These are phyloP conservation scores for Sternarchorhynchus goeldii DNA, from an alignment of 2,797 vertebrate genomes.

Conservation along the genomic window DNA sequence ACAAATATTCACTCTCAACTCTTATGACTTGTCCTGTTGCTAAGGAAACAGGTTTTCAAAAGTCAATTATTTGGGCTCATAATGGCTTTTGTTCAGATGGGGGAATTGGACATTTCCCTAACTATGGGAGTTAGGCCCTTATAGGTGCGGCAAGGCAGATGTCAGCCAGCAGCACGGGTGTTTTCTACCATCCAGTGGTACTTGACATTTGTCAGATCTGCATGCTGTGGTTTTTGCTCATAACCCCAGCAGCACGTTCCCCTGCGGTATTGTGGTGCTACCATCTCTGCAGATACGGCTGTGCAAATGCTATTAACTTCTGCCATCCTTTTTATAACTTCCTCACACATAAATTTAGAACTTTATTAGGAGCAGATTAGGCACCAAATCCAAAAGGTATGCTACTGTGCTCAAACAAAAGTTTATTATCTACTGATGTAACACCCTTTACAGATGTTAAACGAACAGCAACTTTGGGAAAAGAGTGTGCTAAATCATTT, in stretches of 20 bases:
- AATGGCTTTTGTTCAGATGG: slow-evolving; percentile 76
- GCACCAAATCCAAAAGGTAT: slow-evolving; percentile 41
- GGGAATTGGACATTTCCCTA: slow-evolving; percentile 73
- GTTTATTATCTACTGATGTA: slow-evolving; percentile 18
- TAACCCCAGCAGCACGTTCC: slow-evolving; percentile 62
- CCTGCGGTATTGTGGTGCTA: slow-evolving; percentile 63
- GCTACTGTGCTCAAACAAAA: slow-evolving; percentile 13
- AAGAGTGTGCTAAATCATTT: slow-evolving; percentile 25
- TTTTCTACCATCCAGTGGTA: slow-evolving; percentile 68
- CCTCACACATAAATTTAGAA: slow-evolving; percentile 51
- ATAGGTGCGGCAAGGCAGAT: slow-evolving; percentile 68
- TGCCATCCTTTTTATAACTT: slow-evolving; percentile 57
- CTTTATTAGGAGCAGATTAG: slow-evolving; percentile 56
- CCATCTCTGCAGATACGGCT: slow-evolving; percentile 57
- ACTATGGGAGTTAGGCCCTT: slow-evolving; percentile 70
- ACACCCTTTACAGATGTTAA: slow-evolving; percentile 35
- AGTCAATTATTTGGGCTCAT: slow-evolving; percentile 83
- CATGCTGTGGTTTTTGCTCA: slow-evolving; percentile 64
- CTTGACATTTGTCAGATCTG: slow-evolving; percentile 81
- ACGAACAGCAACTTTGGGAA: slow-evolving; percentile 26
- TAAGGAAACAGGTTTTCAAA: slow-evolving; percentile 64
- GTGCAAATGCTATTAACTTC: slow-evolving; percentile 71
- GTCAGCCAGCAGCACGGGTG: slow-evolving; percentile 62
- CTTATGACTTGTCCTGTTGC: slow-evolving; percentile 52
- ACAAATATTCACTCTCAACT: slow-evolving; percentile 31